Base-by-base conservation (phyloP, 2,113 vertebrate species). In the Ariopsis seemanni region DNA sequence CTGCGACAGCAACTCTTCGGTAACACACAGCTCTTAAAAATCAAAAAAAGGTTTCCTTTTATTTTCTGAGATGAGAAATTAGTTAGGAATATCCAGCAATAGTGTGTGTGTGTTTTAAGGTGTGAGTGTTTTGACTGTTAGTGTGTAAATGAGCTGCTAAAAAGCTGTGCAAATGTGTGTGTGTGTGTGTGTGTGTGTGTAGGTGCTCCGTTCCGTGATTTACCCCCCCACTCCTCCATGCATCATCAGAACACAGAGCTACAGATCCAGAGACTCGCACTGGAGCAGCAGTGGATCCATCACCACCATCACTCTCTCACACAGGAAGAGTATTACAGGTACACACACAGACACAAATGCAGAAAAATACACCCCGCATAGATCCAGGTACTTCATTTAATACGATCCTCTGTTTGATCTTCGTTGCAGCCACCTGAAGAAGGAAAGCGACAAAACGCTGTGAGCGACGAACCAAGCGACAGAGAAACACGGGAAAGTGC, bases 1-100 rank as follows among this genome's bases (percentile, higher is more conserved):
- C 96, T 99, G 92, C 97, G 98, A 93, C 98, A 99, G 94, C 98
- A 99, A 95, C 97, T 99, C 93, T 99, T 99, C 90, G 98, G 98
- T 99, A 96, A 97, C 96, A 91, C 71, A 17, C 57, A 50, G 42
- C 48, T 48, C 69, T 48, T 0, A 27, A 57, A 27, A 65, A 60
- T 67, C 34, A 80, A 67, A 42, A 74, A 74, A 74, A 1, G 4
- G 15, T 52, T 55, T 2, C 15, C 27, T 20, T 58, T 58, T 27
- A 34, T 4, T 18, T 18, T 57, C 55, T 58, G 55, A 80, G 55
- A 18, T 58, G 58, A 80, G 79, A 82, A 25, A 5, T 42, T 42
- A 62, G 22, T 82, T 62, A 82, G 79, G 20, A 82, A 42, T 82
- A 48, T 25, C 30, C 18, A 4, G 12, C 30, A 42, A 20, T 81